phyloP scores from a whole-genome alignment of 1,140 invertebrate genomes.

The Acromyrmex echinatior region DNA sequence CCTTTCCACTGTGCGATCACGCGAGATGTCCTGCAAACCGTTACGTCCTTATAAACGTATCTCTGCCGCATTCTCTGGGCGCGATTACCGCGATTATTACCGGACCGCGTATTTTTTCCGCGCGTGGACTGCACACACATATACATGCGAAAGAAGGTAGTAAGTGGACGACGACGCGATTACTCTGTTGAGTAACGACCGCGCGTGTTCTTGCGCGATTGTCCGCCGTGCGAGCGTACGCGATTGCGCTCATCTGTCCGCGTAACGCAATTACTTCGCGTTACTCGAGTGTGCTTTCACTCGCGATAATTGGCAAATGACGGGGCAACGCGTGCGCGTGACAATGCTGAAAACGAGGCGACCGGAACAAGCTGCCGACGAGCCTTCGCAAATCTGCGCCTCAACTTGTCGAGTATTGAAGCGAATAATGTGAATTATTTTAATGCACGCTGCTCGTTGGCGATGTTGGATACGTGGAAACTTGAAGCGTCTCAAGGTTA shows the following conservation, averaged over 20 bases:
- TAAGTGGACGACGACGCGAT: conserved; percentile 23
- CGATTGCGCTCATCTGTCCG: conserved; percentile 57
- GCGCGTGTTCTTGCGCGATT: conserved; percentile 48
- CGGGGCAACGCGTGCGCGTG: conserved; percentile 64
- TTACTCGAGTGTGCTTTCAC: conserved; percentile 64
- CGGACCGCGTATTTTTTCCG: conserved; percentile 45
- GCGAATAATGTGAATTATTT: conserved; percentile 45
- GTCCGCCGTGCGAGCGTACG: conserved; percentile 45
- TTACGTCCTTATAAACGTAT: conserved; percentile 49
- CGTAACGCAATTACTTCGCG: conserved; percentile 63
- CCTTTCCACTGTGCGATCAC: conserved; percentile 15
- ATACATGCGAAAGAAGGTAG: too few species aligned
- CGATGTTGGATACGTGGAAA: neutral
- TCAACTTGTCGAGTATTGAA: conserved; percentile 22
- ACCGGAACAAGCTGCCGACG: conserved; percentile 49
- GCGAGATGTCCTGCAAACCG: conserved; percentile 54
- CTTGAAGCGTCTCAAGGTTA: conserved; percentile 13
- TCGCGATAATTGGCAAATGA: conserved; percentile 65
- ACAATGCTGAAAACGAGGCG: conserved; percentile 60
- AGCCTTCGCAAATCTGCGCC: conserved; percentile 54
- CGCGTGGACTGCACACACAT: conserved; percentile 1
- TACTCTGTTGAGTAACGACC: conserved; percentile 59
- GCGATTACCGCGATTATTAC: conserved; percentile 65
- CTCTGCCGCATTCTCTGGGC: conserved; percentile 59
- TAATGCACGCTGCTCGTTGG: neutral